Evolutionary conservation across 64 coral and sea anemone genomes (phyloP), one percentile per base, ranked within the genome.

Genomic region (Stichodactyla mertensii): DNA sequence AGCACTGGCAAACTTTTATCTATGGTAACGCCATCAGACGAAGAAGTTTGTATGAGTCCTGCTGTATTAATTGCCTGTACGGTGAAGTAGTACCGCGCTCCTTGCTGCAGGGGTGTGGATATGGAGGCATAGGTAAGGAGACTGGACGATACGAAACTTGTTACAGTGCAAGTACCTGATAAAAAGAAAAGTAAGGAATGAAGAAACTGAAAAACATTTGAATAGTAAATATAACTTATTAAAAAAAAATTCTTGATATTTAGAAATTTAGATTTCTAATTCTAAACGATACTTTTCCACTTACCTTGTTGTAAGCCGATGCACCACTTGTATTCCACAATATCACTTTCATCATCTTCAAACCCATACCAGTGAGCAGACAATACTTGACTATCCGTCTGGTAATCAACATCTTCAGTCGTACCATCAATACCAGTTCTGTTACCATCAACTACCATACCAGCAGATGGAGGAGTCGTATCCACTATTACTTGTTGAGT

Each of bases 281-380:
- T 45, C 36, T 45, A 45, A 2, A 45, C 36, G 36, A 45, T 45
- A 45, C 36, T 45, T 45, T 45, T 45, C 0, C 0, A 64, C 16
- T 66, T 86, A 93, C 94, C 91, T 71, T 96, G 91, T 20, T 58
- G 67, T 58, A 81, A 85, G 27, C 94, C 94, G 16, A 96, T 55
- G 53, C 94, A 96, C 94, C 94, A 96, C 10, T 85, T 54, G 84
- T 96, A 96, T 71, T 96, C 94, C 6, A 93, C 88, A 54, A 96
- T 57, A 36, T 62, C 56, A 28, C 94, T 96, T 85, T 96, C 91
- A 53, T 54, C 57, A 85, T 96, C 94, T 85, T 51, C 61, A 77
- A 96, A 96, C 88, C 94, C 88, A 7, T 12, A 71, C 94, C 94
- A 96, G 79, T 93, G 85, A 3, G 94, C 91, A 54, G 88, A 88